phyloP scores from a whole-genome alignment of 2,113 vertebrate species.

The Anser brachyrhynchus region DNA sequence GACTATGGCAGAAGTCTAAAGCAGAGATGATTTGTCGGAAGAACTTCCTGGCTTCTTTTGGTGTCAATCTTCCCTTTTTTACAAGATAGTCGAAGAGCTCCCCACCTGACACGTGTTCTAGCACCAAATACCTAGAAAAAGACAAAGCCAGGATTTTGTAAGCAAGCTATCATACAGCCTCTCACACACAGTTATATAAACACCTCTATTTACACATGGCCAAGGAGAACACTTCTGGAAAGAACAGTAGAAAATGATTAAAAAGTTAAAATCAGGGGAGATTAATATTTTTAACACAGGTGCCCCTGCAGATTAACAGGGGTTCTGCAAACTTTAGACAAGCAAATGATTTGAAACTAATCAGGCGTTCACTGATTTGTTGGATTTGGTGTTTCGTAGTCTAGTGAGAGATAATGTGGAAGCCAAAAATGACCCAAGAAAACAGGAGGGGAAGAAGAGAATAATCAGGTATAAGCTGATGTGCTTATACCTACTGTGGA shows the following conservation, averaged over 20 bases:
- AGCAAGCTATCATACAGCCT: not conserved
- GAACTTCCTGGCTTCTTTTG: slow-evolving; percentile 98
- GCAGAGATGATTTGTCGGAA: slow-evolving; percentile 99
- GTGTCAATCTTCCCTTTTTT: slow-evolving; percentile 97
- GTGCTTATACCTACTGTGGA: not conserved
- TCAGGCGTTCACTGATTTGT: not conserved
- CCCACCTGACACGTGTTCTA: slow-evolving; percentile 98
- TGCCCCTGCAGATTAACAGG: not conserved
- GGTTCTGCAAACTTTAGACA: not conserved
- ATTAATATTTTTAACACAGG: not conserved
- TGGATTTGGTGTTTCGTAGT: not conserved
- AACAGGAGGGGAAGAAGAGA: not conserved
- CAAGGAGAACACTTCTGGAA: not conserved
- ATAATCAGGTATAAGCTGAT: not conserved
- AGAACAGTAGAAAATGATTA: not conserved
- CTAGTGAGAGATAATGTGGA: not conserved
- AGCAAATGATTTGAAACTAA: not conserved
- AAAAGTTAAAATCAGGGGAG: not conserved
- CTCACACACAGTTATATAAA: not conserved
- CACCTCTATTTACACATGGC: rapidly evolving
- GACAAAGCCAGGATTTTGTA: slow-evolving; percentile 9
- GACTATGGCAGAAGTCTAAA: slow-evolving; percentile 99
- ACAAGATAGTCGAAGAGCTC: slow-evolving; percentile 99
- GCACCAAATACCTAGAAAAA: slow-evolving; percentile 91
- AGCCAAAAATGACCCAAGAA: not conserved